Conservation (phyloP, 2,888 invertebrate species). For the Acrobasis consociella region DNA sequence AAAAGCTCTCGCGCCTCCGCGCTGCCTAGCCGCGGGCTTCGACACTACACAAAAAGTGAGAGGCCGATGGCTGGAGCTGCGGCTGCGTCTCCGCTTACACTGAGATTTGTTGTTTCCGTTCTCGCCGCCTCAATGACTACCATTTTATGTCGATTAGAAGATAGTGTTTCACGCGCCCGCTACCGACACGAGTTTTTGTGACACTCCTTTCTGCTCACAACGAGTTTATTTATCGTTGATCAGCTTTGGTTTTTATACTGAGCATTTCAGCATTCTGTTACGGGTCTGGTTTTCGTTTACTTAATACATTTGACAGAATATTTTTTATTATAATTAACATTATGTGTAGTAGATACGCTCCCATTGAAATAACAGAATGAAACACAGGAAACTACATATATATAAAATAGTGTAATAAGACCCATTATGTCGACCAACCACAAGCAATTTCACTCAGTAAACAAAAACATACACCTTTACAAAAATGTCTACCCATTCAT, state of each 20-base stretch:
- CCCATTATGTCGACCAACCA: constrained; percentile 72
- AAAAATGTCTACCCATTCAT: constrained; percentile 80
- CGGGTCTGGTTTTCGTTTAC: constrained; percentile 36
- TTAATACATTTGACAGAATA: constrained; percentile 28
- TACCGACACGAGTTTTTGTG: constrained; percentile 79
- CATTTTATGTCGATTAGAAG: constrained; percentile 80
- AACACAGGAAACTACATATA: constrained; percentile 69
- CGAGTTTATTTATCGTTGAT: constrained; percentile 73
- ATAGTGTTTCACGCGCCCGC: constrained; percentile 80
- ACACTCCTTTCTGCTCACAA: constrained; percentile 73
- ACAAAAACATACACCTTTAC: constrained; percentile 77
- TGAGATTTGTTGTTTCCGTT: constrained; percentile 80
- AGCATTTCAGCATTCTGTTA: constrained; percentile 41
- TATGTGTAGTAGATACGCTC: constrained; percentile 23
- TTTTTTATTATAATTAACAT: constrained; percentile 25
- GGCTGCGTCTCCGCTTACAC: constrained; percentile 67
- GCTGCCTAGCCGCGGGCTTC: constrained; percentile 33
- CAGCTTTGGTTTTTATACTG: constrained; percentile 54
- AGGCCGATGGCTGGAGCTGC: constrained; percentile 59
- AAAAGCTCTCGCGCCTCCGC: constrained; percentile 43
- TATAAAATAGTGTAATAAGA: constrained; percentile 64
- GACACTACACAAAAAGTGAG: constrained; percentile 73
- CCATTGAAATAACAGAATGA: constrained; percentile 49
- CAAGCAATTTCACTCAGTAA: constrained; percentile 70
- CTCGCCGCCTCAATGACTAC: constrained; percentile 79